phyloP scores from a whole-genome alignment of 2,797 vertebrate species.

The Gymnopithys bicolor region DNA sequence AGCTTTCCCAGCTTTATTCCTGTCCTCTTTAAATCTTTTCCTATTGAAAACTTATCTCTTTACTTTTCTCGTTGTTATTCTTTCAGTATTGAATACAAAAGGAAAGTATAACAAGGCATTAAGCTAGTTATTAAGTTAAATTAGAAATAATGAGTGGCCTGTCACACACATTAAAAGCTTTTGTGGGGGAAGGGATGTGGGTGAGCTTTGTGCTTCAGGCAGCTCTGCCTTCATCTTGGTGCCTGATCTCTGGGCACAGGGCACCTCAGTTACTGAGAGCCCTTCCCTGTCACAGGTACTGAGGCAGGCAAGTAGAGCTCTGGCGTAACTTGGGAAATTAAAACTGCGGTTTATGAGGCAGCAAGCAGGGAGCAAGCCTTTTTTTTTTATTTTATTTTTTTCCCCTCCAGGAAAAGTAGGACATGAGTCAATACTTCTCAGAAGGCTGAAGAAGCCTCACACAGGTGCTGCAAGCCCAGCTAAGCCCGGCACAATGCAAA shows the following conservation, averaged over 20 bases:
- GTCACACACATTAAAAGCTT: not conserved
- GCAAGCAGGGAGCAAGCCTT: not conserved
- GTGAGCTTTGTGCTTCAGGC: not conserved
- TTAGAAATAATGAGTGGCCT: slow-evolving; percentile 21
- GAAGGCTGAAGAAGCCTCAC: not conserved
- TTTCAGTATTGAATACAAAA: not conserved
- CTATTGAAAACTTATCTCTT: not conserved
- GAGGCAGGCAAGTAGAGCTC: not conserved
- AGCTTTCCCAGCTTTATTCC: not conserved
- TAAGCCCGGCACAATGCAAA: not conserved
- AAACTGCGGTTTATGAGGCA: not conserved
- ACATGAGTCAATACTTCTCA: not conserved
- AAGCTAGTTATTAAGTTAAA: slow-evolving; percentile 34
- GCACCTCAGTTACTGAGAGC: not conserved
- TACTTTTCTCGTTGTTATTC: not conserved
- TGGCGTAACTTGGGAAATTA: not conserved
- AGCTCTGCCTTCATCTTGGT: not conserved
- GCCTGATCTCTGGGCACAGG: not conserved
- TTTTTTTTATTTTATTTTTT: too few relatives aligned
- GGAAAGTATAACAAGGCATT: not conserved
- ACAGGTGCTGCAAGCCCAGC: not conserved
- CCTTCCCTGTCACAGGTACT: not conserved
- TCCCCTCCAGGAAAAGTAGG: not conserved
- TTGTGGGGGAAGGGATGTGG: not conserved
- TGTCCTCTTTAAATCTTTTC: not conserved